Evolutionary conservation across 1,140 invertebrate genomes (phyloP).

Genomic region (Drosophila takahashii): DNA sequence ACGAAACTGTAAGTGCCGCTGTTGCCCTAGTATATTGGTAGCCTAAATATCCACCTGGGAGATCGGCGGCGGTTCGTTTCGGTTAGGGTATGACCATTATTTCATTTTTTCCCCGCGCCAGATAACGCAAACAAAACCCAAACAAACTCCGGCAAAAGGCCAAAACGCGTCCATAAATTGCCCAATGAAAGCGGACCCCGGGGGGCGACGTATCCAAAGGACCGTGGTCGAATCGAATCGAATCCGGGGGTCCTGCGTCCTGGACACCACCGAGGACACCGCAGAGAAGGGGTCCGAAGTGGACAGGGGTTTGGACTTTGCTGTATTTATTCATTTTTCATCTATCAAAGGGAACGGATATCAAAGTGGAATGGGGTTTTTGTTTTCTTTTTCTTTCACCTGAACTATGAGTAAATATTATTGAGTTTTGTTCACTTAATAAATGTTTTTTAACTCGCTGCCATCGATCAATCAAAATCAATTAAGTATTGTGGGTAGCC

Average conservation of each 20-base stretch:
- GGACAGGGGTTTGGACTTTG: not conserved
- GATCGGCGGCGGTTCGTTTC: not conserved
- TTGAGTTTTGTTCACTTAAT: too few relatives aligned
- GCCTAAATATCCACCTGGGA: slow-evolving; percentile 31
- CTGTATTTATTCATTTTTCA: slow-evolving; percentile 18
- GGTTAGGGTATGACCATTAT: slow-evolving; percentile 44
- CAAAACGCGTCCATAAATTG: slow-evolving; percentile 74
- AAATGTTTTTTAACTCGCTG: too few relatives aligned
- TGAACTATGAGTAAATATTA: too few relatives aligned
- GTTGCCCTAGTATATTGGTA: not conserved
- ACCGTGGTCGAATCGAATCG: slow-evolving; percentile 20
- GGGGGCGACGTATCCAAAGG: slow-evolving; percentile 29
- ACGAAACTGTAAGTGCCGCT: too few relatives aligned
- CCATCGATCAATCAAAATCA: too few relatives aligned
- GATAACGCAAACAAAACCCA: slow-evolving; percentile 43
- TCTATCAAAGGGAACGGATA: slow-evolving; percentile 4
- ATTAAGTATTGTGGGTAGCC: too few relatives aligned
- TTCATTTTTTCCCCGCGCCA: slow-evolving; percentile 57
- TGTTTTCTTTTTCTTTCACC: not conserved
- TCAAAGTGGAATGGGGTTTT: slow-evolving; percentile 26
- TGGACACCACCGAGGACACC: not conserved
- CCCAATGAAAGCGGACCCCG: slow-evolving; percentile 50
- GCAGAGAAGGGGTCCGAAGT: not conserved
- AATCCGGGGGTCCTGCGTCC: not conserved
- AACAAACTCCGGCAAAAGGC: slow-evolving; percentile 65